Base-by-base conservation (phyloP, 1,140 invertebrate species). In the Euwallacea similis region DNA sequence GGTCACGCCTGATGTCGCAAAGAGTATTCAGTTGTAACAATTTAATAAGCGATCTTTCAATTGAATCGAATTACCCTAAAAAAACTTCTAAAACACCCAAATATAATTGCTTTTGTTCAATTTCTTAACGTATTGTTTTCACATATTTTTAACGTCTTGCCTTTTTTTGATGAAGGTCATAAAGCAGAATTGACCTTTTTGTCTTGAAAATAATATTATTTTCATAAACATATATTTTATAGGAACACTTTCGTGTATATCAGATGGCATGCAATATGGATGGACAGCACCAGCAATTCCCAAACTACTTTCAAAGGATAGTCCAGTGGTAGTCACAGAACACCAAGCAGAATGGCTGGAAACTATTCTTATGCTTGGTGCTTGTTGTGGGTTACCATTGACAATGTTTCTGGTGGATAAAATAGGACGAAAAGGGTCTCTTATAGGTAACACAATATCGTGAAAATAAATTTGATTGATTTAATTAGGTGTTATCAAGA, bases 291-390 rank as follows among this genome's bases (percentile, higher is more conserved):
- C 73, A 21, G 60, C 47, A n/a, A 59, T 67, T 50, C 84, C 85
- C 6, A 78, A 83, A 43, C 78, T 89, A n/a, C 77, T 82, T 15
- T 67, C 76, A 0, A 59, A 71, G 42, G 69, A 77, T 33, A 71
- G 72, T 11, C 83, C 78, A 73, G 60, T 85, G 8, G 46, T 73
- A 42, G 69, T 76, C 7, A 65, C 62, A 50, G 2, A 50, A 50
- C 46, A 74, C n/a, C 80, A 82, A 2, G 72, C 81, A 74, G 78
- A 81, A 41, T 90, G 88, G 89, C 80, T 90, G 33, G 84, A 87
- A 16, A 87, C 87, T 0, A 74, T 90, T 2, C 81, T 87, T 47
- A 85, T 87, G 3, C 78, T 91, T 42, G 88, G 89, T 0, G 88
- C 86, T 0, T 83, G 89, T 46, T 76, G 83, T 0, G 87, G 88